phyloP scores from a whole-genome alignment of 1,140 invertebrate species.

The Panonychus citri region DNA sequence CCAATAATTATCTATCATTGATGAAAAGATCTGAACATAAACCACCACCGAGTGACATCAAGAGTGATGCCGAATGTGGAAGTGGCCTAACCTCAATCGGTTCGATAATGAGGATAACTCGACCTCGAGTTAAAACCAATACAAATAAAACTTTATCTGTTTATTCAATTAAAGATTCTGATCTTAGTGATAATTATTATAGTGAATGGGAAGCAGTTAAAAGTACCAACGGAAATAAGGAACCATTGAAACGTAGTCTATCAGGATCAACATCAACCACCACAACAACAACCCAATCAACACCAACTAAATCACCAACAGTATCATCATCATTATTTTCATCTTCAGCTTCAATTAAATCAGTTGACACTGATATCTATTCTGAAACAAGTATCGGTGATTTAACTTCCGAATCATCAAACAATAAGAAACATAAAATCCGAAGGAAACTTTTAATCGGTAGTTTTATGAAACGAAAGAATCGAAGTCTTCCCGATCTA shows the following conservation, averaged over 20 bases:
- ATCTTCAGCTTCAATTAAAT: neutral
- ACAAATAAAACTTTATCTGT: neutral
- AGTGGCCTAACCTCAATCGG: neutral
- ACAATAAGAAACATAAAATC: conserved; percentile 59
- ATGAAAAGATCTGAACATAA: neutral
- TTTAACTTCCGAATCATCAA: neutral
- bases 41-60: neutral
- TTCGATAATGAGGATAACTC: too few relatives aligned
- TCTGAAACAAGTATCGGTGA: neutral
- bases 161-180: conserved; percentile 8
- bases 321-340: conserved; percentile 23
- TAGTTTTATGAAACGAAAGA: conserved; percentile 60
- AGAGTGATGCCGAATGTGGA: neutral
- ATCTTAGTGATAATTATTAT: conserved; percentile 14
- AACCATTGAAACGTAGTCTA: conserved; percentile 12
- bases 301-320: neutral
- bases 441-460: conserved; percentile 58
- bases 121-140: neutral
- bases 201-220: conserved; percentile 16
- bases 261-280: conserved; percentile 9
- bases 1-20: neutral
- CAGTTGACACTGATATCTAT: neutral
- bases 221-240: neutral
- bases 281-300: neutral
- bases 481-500: conserved; percentile 69